Evolutionary conservation across 92 coral and sea anemone genomes (phyloP).

Genomic region (Palythoa caribaeorum): DNA sequence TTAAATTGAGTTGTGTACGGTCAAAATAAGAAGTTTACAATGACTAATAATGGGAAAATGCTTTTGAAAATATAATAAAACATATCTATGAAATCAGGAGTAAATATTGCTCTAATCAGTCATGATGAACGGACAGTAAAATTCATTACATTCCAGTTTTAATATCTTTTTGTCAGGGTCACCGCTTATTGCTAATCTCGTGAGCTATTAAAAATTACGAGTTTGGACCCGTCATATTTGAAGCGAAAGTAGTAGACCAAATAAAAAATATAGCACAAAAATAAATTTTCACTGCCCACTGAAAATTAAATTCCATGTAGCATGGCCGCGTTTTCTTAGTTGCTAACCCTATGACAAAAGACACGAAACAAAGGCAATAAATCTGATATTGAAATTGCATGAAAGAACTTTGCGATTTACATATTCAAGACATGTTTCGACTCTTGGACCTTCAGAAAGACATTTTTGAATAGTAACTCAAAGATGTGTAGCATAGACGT

Average conservation of each 20-base stretch:
- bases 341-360: constrained; percentile 5
- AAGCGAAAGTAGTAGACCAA: not conserved
- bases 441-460: not conserved
- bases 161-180: too few species aligned
- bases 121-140: too few species aligned
- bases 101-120: too few species aligned
- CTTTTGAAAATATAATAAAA: too few species aligned
- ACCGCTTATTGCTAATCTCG: not conserved
- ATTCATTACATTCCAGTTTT: too few species aligned
- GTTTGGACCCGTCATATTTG: not conserved
- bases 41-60: too few species aligned
- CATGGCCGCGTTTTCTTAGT: constrained; percentile 6
- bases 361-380: constrained; percentile 17
- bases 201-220: not conserved
- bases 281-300: not conserved
- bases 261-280: not conserved
- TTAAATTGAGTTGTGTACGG: not conserved
- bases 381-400: constrained; percentile 15
- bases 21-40: not conserved
- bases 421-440: constrained; percentile 29
- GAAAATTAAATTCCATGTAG: not conserved
- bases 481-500: not conserved
- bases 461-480: not conserved
- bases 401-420: not conserved
- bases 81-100: too few species aligned